A percentile compares a stretch with the other conserved stretches of the same genome.
Conservation (phyloP, 2,888 invertebrate species). For the Mactromeris polynyma region DNA sequence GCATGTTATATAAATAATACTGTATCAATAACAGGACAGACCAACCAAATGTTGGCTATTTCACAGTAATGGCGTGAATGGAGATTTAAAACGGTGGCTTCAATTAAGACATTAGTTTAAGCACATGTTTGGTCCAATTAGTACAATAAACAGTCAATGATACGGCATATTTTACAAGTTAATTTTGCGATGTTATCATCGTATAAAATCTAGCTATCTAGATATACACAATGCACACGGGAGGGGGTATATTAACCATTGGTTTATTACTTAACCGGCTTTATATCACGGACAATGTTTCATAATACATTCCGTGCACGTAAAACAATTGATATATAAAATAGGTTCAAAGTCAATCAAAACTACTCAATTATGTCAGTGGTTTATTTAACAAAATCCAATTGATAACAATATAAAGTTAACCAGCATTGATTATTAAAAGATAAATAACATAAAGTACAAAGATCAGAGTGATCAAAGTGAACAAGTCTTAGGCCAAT, state of each 20-base stretch:
- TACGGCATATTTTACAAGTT: neutral
- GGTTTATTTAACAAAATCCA: neutral
- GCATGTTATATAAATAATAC: too few species aligned
- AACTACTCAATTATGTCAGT: slow-evolving; percentile 8
- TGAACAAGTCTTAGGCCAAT: neutral
- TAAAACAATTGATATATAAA: neutral
- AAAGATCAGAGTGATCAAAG: neutral
- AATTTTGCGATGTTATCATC: neutral
- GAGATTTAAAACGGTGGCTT: neutral
- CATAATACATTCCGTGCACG: neutral
- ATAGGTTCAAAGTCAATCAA: slow-evolving; percentile 18
- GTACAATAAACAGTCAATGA: neutral
- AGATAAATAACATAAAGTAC: neutral
- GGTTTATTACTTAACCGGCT: neutral
- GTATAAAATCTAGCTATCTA: neutral
- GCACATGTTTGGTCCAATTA: neutral
- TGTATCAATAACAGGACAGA: too few species aligned
- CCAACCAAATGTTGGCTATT: too few species aligned
- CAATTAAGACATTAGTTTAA: neutral
- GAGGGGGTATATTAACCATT: neutral
- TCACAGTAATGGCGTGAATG: too few species aligned
- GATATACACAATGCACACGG: neutral
- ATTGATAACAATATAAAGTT: slow-evolving; percentile 14
- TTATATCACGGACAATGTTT: neutral
- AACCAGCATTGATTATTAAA: neutral